Base-by-base conservation (phyloP, 2,888 invertebrate genomes). In the Tillus elongatus region DNA sequence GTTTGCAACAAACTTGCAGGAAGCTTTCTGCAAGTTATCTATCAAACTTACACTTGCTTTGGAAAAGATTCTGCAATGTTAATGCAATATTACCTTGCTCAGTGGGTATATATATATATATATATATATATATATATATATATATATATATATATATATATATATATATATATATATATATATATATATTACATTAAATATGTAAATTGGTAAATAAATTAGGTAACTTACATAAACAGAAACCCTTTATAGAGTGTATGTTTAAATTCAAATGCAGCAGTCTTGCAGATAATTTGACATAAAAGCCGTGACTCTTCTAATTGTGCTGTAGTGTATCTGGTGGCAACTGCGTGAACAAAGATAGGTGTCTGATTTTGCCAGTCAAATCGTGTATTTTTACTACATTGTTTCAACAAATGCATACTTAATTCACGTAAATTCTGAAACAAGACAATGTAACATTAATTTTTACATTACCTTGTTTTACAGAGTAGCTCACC, bases 381-480 rank as follows among this genome's bases (percentile, higher is more conserved):
- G 37, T 66, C 64, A 58, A 68, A 56, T 58, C 68, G 54, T n/a
- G 60, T 38, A 58, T 67, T 63, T 19, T 68, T 68, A 44, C 69
- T 70, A 30, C 71, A 75, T 50, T 78, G 73, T 54, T 82, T 84
- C 52, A 88, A 70, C 45, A 88, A 68, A 66, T 88, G 86, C 64
- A 88, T 82, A 60, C 84, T 86, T 42, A 89, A 68, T 57, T 87
- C 87, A n/a, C 88, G 76, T 34, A 88, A 68, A 64, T 88, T 89
- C 84, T 85, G 57, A 28, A 51, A 54, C 39, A 31, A 41, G 4
- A 29, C 11, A 29, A 29, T 29, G n/a, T n/a, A n/a, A n/a, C 11
- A n/a, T n/a, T 19, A n/a, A 6, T 19, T n/a, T 19, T 6, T 6
- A 6, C 10, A 11, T 29, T 29, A 11, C n/a, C n/a, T 8, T 11